Base-by-base conservation (phyloP, 23 tunicate species). In the Aplidium turbinatum region DNA sequence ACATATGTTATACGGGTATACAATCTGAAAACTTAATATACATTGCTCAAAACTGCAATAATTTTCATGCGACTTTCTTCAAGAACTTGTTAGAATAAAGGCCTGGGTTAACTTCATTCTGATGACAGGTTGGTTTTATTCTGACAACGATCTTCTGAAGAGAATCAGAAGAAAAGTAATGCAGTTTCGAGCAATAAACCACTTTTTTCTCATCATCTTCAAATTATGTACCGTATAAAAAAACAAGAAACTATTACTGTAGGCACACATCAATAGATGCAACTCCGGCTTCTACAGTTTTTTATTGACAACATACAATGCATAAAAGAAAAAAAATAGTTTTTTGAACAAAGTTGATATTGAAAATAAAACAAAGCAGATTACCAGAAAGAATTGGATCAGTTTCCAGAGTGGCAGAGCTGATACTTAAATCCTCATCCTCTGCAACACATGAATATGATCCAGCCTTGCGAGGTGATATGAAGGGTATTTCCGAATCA, bases 341-440 rank as follows among this genome's bases (percentile, higher is more conserved):
- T 9, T 42, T 42, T 42, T 42, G 11, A 42, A 42, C 11, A 11
- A 42, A 42, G 16, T 16, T 9, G 11, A 11, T 42, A 11, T 11
- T 11, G 16, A 16, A 42, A 42, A 42, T 42, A 42, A 42, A 42
- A 9, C n/a, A n/a, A n/a, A n/a, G n/a, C n/a, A n/a, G n/a, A n/a
- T n/a, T 65, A 65, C 72, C 33, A 18, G 36, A 36, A 11, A 65
- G 3, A 21, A 11, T 16, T 6, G 4, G 2, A 65, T 36, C 50
- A 35, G 50, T 5, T 35, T 23, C 72, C 3, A 65, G 23, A 35
- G 38, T 7, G 3, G 72, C 50, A 36, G 72, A 65, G 27, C 72
- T 65, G 36, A 36, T 50, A 65, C 72, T 65, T 19, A 65, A 35
- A 13, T 65, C 72, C 38, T 65, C 72, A 16, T 65, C 72, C 3